These are phyloP conservation scores for Machimus rusticus DNA, from an alignment of 2,888 invertebrate genomes.

Conservation along the genomic window DNA sequence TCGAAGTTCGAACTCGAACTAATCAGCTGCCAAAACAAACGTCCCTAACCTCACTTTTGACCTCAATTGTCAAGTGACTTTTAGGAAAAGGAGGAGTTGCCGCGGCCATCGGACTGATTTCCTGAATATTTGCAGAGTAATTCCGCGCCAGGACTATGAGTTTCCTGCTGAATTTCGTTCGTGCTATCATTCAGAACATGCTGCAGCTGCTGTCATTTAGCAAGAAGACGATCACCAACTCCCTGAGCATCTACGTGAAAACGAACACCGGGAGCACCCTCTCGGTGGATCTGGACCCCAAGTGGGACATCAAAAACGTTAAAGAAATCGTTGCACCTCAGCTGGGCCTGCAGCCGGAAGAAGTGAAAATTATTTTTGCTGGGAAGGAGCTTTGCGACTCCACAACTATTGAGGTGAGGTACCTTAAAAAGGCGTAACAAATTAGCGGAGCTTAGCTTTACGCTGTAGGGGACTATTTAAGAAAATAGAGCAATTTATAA, in stretches of 20 bases:
- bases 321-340: slow-evolving; percentile 76
- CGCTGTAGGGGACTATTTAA: neutral
- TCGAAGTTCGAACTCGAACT: neutral
- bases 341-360: slow-evolving; percentile 72
- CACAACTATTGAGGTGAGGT: slow-evolving; percentile 70
- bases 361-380: slow-evolving; percentile 80
- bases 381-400: slow-evolving; percentile 79
- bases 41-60: neutral
- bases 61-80: neutral
- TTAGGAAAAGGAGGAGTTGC: neutral
- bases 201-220: slow-evolving; percentile 70
- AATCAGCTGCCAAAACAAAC: neutral
- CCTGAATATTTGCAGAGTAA: neutral
- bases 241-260: slow-evolving; percentile 73
- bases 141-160: slow-evolving; percentile 62
- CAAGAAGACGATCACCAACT: slow-evolving; percentile 68
- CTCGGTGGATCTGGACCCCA: slow-evolving; percentile 73
- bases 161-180: slow-evolving; percentile 67
- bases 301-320: slow-evolving; percentile 77
- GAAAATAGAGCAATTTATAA: neutral
- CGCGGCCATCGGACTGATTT: neutral
- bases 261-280: slow-evolving; percentile 73
- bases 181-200: slow-evolving; percentile 68
- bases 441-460: neutral
- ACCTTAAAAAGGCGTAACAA: neutral